Evolutionary conservation across 2,888 invertebrate species (phyloP).

Genomic region (Fissipunctia ypsillon): DNA sequence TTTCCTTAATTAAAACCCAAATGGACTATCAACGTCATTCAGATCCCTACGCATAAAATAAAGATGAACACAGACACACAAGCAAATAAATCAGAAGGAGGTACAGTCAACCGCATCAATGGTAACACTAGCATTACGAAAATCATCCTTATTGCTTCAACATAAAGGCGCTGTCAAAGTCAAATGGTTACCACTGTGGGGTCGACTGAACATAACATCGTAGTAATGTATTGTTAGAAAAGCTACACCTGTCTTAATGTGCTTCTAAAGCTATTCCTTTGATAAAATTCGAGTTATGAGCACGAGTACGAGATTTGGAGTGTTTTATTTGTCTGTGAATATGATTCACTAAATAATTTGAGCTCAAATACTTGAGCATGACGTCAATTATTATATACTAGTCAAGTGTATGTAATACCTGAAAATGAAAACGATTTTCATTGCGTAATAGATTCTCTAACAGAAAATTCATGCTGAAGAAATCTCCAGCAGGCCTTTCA

Average conservation of each 20-base stretch:
- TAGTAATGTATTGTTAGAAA: constrained; percentile 52
- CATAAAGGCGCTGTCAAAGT: not conserved
- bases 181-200: not conserved
- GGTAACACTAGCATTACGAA: not conserved
- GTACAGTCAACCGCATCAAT: not conserved
- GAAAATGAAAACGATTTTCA: not conserved
- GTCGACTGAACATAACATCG: not conserved
- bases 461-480: too few species aligned
- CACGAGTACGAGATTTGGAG: constrained; percentile 66
- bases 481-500: too few species aligned
- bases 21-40: constrained; percentile 49
- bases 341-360: constrained; percentile 73
- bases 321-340: constrained; percentile 76
- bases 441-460: constrained; percentile 11
- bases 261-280: constrained; percentile 64
- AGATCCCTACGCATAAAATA: constrained; percentile 39
- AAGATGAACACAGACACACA: constrained; percentile 21
- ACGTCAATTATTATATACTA: constrained; percentile 67
- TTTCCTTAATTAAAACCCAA: constrained; percentile 1
- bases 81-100: constrained; percentile 24
- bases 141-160: not conserved
- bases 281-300: constrained; percentile 69
- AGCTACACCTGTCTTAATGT: constrained; percentile 66
- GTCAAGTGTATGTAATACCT: constrained; percentile 13
- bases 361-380: constrained; percentile 64